Percentiles rank a stretch among this genome's conserved stretches.
Conservation (phyloP, 2,888 invertebrate genomes). For the Eustalomyia histrio region DNA sequence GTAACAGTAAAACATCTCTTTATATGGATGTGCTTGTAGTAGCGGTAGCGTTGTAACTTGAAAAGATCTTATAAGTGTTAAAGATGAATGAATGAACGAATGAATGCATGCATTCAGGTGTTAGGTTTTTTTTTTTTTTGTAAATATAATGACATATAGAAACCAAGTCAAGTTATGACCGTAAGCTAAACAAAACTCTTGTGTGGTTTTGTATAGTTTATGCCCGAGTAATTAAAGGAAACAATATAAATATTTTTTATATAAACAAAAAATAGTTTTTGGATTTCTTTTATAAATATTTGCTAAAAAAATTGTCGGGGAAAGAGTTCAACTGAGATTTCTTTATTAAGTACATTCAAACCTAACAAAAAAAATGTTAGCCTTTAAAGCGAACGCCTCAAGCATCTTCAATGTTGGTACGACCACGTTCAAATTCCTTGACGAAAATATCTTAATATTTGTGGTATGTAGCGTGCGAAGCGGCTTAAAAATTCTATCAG, state of each 20-base stretch:
- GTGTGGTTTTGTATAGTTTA: conserved; percentile 29
- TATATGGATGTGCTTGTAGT: neutral
- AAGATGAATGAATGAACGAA: conserved; percentile 7
- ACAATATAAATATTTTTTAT: conserved; percentile 13
- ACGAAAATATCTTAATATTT: no score
- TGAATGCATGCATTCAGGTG: conserved; percentile 23
- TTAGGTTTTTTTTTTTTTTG: conserved; percentile 5
- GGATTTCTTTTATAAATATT: neutral
- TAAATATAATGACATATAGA: conserved; percentile 59
- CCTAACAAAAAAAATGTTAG: no score
- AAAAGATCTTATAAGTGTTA: conserved; percentile 11
- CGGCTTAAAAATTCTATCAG: no score
- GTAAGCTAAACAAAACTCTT: conserved; percentile 65
- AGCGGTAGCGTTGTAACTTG: conserved; percentile 4
- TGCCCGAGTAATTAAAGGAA: conserved; percentile 39
- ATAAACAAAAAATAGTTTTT: conserved; percentile 5
- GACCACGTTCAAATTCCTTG: no score
- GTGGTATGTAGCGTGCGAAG: no score
- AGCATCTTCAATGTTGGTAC: no score
- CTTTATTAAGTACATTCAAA: no score
- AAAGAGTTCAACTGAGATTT: no score
- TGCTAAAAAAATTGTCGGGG: no score
- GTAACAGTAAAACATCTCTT: conserved; percentile 34
- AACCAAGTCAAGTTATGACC: conserved; percentile 77
- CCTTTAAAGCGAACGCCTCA: no score